Percentiles rank a stretch among this genome's conserved stretches.
phyloP scores from a whole-genome alignment of 1,140 invertebrate species.

The Eulimnadia texana region DNA sequence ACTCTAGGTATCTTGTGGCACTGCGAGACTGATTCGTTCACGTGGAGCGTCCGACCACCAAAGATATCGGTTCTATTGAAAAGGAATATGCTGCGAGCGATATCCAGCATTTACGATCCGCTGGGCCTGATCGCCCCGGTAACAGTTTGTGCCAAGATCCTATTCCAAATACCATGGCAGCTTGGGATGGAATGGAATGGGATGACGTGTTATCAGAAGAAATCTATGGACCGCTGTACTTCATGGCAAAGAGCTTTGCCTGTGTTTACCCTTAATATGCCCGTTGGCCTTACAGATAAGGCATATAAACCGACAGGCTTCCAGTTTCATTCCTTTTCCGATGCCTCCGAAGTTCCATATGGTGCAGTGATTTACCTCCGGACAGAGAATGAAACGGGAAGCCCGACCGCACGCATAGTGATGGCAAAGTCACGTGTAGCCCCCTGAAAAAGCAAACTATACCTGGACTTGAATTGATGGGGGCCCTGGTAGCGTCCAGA shows the following conservation, averaged over 20 bases:
- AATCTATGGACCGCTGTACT: conserved; percentile 16
- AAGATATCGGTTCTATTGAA: neutral
- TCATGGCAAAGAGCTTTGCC: conserved; percentile 10
- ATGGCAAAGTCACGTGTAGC: conserved; percentile 22
- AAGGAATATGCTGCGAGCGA: neutral
- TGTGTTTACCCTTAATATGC: conserved; percentile 4
- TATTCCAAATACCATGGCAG: conserved; percentile 16
- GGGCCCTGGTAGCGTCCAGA: conserved; percentile 19
- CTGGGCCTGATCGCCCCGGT: conserved; percentile 18
- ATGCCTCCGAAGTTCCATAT: conserved; percentile 22
- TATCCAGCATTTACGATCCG: conserved; percentile 18
- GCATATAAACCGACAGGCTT: neutral
- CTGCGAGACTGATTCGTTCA: conserved; percentile 3
- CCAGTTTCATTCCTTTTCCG: conserved; percentile 23
- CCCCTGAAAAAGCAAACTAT: conserved; percentile 21
- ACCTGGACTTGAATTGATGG: conserved; percentile 22
- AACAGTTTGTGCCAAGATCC: conserved; percentile 15
- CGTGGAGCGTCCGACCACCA: neutral
- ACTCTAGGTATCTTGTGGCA: conserved; percentile 9
- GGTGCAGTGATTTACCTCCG: conserved; percentile 22
- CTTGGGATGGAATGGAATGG: conserved; percentile 13
- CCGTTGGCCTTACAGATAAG: neutral
- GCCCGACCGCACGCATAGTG: conserved; percentile 13
- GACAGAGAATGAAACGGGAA: neutral
- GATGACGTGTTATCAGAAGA: conserved; percentile 15